Conservation (phyloP, 2,888 invertebrate species). For the Tillus elongatus region DNA sequence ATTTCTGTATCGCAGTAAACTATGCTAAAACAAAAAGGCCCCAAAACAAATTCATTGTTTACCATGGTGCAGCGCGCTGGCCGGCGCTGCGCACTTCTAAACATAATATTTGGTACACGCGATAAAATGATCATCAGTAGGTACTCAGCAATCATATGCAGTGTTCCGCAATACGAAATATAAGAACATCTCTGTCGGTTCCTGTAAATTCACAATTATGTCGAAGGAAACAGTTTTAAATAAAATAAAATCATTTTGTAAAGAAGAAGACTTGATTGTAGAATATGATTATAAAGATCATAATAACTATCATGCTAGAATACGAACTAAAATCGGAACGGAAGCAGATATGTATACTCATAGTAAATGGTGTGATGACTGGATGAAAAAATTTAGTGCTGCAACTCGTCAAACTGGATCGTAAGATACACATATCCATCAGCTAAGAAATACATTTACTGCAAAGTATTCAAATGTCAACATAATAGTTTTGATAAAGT, state of each 20-base stretch:
- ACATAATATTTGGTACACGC: too few relatives aligned
- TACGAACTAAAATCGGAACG: slow-evolving; percentile 1
- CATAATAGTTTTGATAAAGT: slow-evolving; percentile 8
- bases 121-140: too few relatives aligned
- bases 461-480: slow-evolving; percentile 3
- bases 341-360: background rate
- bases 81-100: too few relatives aligned
- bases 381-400: background rate
- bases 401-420: slow-evolving; percentile 2
- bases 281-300: slow-evolving; percentile 6
- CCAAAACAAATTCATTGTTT: too few relatives aligned
- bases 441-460: slow-evolving; percentile 9
- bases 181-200: too few relatives aligned
- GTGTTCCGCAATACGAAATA: too few relatives aligned
- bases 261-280: slow-evolving; percentile 4
- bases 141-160: too few relatives aligned
- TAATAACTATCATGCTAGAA: slow-evolving; percentile 5
- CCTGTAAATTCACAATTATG: too few relatives aligned
- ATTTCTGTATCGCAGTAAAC: too few relatives aligned
- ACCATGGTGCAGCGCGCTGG: too few relatives aligned
- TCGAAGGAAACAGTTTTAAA: slow-evolving; percentile 6
- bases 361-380: slow-evolving; percentile 3
- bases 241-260: slow-evolving; percentile 3
- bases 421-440: slow-evolving; percentile 3
- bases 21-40: too few relatives aligned